phyloP scores from a whole-genome alignment of 2,797 vertebrate species.

The Apogon talboti region DNA sequence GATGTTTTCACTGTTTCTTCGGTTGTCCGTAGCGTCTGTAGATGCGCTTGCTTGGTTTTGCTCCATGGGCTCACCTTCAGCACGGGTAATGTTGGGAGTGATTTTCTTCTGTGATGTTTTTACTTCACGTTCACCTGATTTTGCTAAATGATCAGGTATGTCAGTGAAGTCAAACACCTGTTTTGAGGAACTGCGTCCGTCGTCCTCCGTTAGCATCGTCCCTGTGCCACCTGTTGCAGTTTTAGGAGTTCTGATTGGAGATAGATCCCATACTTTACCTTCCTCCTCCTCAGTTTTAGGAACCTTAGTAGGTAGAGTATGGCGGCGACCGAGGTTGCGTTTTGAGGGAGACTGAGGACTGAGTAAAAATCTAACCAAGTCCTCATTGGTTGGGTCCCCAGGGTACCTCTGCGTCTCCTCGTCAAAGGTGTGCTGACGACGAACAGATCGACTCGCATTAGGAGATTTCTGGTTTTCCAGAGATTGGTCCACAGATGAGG shows the following conservation, averaged over 20 bases:
- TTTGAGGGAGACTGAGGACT: constrained; percentile 38
- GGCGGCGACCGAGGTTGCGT: constrained; percentile 67
- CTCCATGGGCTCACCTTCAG: constrained; percentile 14
- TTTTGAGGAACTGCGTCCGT: constrained; percentile 29
- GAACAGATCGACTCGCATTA: background rate
- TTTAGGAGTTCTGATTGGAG: constrained; percentile 33
- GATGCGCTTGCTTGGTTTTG: constrained; percentile 29
- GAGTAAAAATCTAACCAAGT: constrained; percentile 57
- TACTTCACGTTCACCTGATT: constrained; percentile 18
- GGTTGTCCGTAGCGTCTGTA: constrained; percentile 8
- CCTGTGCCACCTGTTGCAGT: constrained; percentile 42
- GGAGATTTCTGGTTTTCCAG: constrained; percentile 71
- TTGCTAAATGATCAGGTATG: constrained; percentile 22
- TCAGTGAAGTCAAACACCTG: constrained; percentile 54
- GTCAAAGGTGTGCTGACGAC: constrained; percentile 66
- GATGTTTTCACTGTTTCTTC: constrained; percentile 44
- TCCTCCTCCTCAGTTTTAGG: constrained; percentile 52
- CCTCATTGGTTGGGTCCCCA: constrained; percentile 62
- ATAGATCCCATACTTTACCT: constrained; percentile 45
- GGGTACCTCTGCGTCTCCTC: constrained; percentile 63
- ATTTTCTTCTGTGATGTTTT: constrained; percentile 51
- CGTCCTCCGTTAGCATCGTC: constrained; percentile 42
- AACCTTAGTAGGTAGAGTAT: constrained; percentile 71
- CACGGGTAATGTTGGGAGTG: constrained; percentile 7
- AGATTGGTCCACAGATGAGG: constrained; percentile 71